A percentile compares a stretch with the other conserved stretches of the same genome.
phyloP scores from a whole-genome alignment of 2,888 invertebrate genomes.

The Ecliptopera silaceata region DNA sequence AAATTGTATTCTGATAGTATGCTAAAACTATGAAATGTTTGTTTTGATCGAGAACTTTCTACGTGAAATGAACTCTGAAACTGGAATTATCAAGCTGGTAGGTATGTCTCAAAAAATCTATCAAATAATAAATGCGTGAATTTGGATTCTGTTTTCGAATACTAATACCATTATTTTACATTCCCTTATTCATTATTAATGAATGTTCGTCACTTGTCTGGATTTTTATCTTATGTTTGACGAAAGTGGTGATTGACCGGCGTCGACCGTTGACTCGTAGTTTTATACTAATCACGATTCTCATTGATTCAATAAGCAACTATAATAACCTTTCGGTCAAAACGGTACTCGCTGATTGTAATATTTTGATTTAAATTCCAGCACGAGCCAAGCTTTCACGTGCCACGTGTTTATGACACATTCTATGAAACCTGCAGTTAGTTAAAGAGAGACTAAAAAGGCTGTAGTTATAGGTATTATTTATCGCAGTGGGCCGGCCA shows the following conservation, averaged over 20 bases:
- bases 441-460: too few relatives aligned
- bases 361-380: not conserved
- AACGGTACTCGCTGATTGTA: not conserved
- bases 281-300: conserved; percentile 15
- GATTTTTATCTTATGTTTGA: conserved; percentile 29
- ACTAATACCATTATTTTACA: conserved; percentile 1
- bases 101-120: too few relatives aligned
- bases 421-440: too few relatives aligned
- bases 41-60: not conserved
- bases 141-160: too few relatives aligned
- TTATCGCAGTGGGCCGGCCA: too few relatives aligned
- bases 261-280: conserved; percentile 34
- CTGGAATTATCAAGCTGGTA: too few relatives aligned
- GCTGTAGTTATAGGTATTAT: too few relatives aligned
- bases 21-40: not conserved
- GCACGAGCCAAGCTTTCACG: not conserved
- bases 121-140: too few relatives aligned
- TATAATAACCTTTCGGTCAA: not conserved
- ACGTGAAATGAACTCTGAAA: not conserved
- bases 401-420: too few relatives aligned
- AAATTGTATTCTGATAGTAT: not conserved
- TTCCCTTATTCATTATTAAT: conserved; percentile 36
- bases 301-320: conserved; percentile 18
- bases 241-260: conserved; percentile 57
- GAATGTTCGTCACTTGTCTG: conserved; percentile 38